Percentiles rank a stretch among this genome's conserved stretches.
Conservation (phyloP, 2,797 vertebrate genomes). For the Meriones psammophilus region DNA sequence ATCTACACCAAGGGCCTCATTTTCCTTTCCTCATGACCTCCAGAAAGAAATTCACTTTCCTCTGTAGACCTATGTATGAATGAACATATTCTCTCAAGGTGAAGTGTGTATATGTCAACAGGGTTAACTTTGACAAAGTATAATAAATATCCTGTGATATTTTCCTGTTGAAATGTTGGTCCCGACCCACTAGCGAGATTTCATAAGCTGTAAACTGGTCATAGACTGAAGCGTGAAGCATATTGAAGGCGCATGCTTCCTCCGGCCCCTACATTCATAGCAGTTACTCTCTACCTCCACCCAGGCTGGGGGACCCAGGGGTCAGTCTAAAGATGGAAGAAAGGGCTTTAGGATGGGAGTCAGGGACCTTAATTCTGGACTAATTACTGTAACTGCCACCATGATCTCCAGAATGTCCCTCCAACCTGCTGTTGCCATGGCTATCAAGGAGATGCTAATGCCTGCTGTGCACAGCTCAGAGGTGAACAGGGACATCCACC, state of each 20-base stretch:
- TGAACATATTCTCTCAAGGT: background rate
- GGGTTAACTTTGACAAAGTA: background rate
- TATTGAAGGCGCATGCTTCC: background rate
- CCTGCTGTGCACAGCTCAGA: background rate
- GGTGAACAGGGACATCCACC: background rate
- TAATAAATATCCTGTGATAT: background rate
- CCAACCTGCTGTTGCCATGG: background rate
- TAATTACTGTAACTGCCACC: background rate
- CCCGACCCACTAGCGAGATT: background rate
- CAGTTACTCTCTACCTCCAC: background rate
- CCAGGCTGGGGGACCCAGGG: background rate
- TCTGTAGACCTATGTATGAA: background rate
- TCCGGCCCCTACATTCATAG: background rate
- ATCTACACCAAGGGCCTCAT: background rate
- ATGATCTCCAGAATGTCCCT: background rate
- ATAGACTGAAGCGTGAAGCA: background rate
- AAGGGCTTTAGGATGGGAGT: background rate
- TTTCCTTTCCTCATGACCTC: background rate
- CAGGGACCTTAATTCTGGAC: background rate
- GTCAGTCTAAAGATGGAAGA: background rate
- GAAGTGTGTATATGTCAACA: background rate
- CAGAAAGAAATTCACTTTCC: constrained; percentile 10
- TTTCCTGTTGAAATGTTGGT: constrained; percentile 48
- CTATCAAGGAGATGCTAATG: background rate
- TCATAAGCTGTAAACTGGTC: constrained; percentile 1